Evolutionary conservation across 2,797 vertebrate genomes (phyloP).

Genomic region (Lutjanus argentimaculatus): DNA sequence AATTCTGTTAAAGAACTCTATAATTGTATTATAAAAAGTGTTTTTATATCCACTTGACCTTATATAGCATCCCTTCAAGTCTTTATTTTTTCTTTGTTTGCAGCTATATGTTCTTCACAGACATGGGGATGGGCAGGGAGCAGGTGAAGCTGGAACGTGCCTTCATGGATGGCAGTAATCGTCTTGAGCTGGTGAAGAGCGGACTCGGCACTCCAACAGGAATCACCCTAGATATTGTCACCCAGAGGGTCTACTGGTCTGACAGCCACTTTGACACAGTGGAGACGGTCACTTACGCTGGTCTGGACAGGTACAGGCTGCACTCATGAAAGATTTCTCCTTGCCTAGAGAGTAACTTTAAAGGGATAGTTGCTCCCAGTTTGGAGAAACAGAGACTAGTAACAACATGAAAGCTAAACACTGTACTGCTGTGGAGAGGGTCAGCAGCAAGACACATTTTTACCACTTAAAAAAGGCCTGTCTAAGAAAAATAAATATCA

Average conservation of each 20-base stretch:
- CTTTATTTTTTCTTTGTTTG: constrained; percentile 29
- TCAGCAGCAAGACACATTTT: too few relatives aligned
- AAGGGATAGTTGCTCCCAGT: too few relatives aligned
- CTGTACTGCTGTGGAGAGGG: too few relatives aligned
- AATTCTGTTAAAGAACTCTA: neutral
- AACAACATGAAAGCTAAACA: too few relatives aligned
- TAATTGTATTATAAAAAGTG: neutral
- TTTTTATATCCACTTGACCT: neutral
- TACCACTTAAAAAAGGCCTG: too few relatives aligned
- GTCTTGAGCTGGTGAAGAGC: constrained; percentile 78
- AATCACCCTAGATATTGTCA: constrained; percentile 83
- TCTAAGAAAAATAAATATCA: too few relatives aligned
- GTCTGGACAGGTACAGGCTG: constrained; percentile 81
- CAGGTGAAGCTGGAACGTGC: constrained; percentile 83
- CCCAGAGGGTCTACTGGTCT: constrained; percentile 84
- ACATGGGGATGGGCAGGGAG: constrained; percentile 69
- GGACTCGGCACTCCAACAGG: constrained; percentile 80
- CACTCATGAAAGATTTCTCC: neutral
- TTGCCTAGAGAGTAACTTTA: neutral
- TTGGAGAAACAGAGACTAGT: too few relatives aligned
- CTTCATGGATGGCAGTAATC: constrained; percentile 87
- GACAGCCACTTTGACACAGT: constrained; percentile 87
- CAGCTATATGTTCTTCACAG: constrained; percentile 88
- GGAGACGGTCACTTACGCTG: constrained; percentile 84
- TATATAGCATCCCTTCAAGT: neutral